These are phyloP conservation scores for Penaeus vannamei DNA, from an alignment of 1,140 invertebrate species.

Conservation along the genomic window DNA sequence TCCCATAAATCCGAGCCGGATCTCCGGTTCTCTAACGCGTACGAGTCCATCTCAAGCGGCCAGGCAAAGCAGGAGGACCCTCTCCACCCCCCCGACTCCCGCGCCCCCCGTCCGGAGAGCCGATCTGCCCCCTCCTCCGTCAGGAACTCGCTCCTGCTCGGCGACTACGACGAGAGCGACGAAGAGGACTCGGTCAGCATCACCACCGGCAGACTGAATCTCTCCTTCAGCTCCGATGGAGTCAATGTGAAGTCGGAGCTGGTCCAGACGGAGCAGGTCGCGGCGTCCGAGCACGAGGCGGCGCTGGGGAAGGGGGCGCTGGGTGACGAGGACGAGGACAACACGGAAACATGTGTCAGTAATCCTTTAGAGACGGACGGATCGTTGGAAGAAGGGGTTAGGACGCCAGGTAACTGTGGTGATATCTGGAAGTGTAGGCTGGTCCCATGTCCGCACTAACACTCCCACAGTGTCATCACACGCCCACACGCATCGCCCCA, in stretches of 20 bases:
- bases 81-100: too few relatives aligned
- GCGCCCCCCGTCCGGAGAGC: neutral
- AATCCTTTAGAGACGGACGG: neutral
- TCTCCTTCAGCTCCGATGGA: conserved; percentile 57
- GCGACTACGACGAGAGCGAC: conserved; percentile 48
- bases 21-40: conserved; percentile 26
- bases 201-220: conserved; percentile 65
- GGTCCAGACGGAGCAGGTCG: conserved; percentile 62
- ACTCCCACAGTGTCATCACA: too few relatives aligned
- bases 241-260: conserved; percentile 61
- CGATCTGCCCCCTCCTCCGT: conserved; percentile 49
- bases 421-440: too few relatives aligned
- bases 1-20: neutral
- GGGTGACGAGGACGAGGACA: neutral
- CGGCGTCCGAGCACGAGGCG: conserved; percentile 28
- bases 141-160: conserved; percentile 36
- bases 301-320: too few relatives aligned
- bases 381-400: too few relatives aligned
- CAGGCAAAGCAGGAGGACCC: too few relatives aligned
- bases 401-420: too few relatives aligned
- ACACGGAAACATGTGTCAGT: conserved; percentile 10
- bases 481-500: too few relatives aligned
- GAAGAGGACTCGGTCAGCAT: conserved; percentile 66
- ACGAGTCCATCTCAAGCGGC: conserved; percentile 10
- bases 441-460: too few relatives aligned